A percentile compares a stretch with the other conserved stretches of the same genome.
Evolutionary conservation across 2,888 invertebrate species (phyloP).

Genomic region (Rhagonycha lutea): DNA sequence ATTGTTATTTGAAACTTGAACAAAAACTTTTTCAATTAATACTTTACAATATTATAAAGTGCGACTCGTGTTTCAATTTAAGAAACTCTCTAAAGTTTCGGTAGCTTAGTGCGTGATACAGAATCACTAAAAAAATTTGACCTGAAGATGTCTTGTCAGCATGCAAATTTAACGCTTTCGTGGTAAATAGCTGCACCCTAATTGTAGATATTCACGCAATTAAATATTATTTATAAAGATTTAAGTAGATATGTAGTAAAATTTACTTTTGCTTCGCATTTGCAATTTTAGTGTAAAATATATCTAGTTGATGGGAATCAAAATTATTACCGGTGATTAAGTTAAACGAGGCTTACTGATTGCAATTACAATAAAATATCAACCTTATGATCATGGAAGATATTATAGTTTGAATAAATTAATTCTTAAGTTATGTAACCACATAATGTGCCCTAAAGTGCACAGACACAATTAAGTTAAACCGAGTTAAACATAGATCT

Average conservation of each 20-base stretch:
- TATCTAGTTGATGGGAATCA: neutral
- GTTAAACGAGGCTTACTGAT: neutral
- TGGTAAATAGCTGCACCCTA: neutral
- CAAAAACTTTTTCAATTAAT: slow-evolving; percentile 25
- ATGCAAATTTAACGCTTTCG: neutral
- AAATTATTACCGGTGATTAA: neutral
- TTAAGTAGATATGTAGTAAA: neutral
- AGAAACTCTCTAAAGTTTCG: neutral
- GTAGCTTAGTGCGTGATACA: neutral
- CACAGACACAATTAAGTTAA: slow-evolving; percentile 2
- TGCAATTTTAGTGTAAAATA: neutral
- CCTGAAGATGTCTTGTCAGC: neutral
- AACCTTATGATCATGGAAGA: neutral
- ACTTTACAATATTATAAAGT: slow-evolving; percentile 2
- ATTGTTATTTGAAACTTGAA: slow-evolving; percentile 19
- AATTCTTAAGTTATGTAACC: neutral
- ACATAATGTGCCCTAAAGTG: slow-evolving; percentile 1
- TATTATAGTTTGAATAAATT: neutral
- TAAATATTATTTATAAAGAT: neutral
- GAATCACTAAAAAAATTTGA: neutral
- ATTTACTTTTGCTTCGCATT: neutral
- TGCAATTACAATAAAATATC: neutral
- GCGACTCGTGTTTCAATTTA: neutral
- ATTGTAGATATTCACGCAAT: neutral
- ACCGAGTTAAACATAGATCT: slow-evolving; percentile 4